Percentiles rank a stretch among this genome's conserved stretches.
Evolutionary conservation across 2,797 vertebrate genomes (phyloP).

Genomic region (Falco cherrug): DNA sequence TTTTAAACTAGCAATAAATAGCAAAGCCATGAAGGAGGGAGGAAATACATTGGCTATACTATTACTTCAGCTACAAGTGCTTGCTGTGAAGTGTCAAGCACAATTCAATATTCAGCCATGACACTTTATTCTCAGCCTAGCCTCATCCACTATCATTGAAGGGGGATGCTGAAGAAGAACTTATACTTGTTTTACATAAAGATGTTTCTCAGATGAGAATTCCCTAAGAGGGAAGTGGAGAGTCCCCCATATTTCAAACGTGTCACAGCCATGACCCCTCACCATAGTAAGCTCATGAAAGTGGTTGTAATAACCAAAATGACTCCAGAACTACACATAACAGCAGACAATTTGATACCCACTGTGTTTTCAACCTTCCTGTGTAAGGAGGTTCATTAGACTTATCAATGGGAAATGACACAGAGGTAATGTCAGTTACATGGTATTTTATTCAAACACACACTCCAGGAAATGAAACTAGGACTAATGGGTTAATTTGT

Average conservation of each 20-base stretch:
- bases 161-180: not conserved
- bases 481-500: conserved; percentile 59
- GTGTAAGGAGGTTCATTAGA: conserved; percentile 41
- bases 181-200: not conserved
- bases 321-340: not conserved
- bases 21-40: not conserved
- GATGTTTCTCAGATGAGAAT: conserved; percentile 34
- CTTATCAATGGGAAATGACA: conserved; percentile 27
- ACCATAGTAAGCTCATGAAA: not conserved
- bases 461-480: conserved; percentile 11
- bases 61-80: not conserved
- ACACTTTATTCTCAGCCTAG: not conserved
- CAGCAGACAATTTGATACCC: not conserved
- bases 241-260: not conserved
- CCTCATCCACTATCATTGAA: not conserved
- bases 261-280: not conserved
- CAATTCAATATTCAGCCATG: not conserved
- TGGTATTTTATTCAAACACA: conserved; percentile 25
- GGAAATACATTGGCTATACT: not conserved
- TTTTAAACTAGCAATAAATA: conserved; percentile 9
- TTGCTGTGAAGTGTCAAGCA: not conserved
- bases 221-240: not conserved
- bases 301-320: not conserved
- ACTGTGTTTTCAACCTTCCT: conserved; percentile 6
- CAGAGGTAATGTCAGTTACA: not conserved